Evolutionary conservation across 2,797 vertebrate species (phyloP), one percentile per base, ranked within the genome.

Genomic region (Chaenodraco wilsoni): DNA sequence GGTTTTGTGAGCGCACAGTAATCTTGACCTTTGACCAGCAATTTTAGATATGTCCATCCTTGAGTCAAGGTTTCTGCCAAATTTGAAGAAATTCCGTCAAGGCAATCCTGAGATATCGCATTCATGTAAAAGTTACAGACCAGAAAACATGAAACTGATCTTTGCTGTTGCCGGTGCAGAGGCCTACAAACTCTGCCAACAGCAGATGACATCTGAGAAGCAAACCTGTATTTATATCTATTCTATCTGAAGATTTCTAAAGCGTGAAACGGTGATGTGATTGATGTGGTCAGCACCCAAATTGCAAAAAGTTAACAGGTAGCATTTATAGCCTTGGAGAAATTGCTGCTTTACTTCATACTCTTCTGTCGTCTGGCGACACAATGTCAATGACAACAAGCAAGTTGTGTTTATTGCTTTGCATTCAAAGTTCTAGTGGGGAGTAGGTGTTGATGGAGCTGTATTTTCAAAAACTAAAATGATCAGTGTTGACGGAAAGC

Each of bases 181-280:
- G 33, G 33, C 33, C 33, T 37, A 37, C 8, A 37, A 37, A 37
- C 33, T 37, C 33, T 52, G 4, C 9, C 44, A 31, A 11, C 21
- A 52, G 60, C 16, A 61, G 6, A 65, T 40, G 12, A 61, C 69
- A 41, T 58, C 49, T 21, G 4, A 61, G 19, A 60, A 50, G 65
- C 43, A 59, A 76, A 44, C 7, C 46, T 65, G 54, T 27, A 19
- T 41, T 41, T 23, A 48, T 41, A 17, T 52, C 62, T 27, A 9
- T 31, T 54, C 41, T 6, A 5, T 50, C 55, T 2, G 17, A 63
- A 19, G n/a, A 5, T 27, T 27, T 27, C 31, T 14, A 2, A 21
- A 45, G 23, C 55, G 43, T 58, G 12, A 54, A 63, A 37, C 16
- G 14, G 10, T 15, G 19, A 40, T 59, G 59, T 64, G 27, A 60